Conservation (phyloP, 2,797 vertebrate species). For the Gastrophryne carolinensis region DNA sequence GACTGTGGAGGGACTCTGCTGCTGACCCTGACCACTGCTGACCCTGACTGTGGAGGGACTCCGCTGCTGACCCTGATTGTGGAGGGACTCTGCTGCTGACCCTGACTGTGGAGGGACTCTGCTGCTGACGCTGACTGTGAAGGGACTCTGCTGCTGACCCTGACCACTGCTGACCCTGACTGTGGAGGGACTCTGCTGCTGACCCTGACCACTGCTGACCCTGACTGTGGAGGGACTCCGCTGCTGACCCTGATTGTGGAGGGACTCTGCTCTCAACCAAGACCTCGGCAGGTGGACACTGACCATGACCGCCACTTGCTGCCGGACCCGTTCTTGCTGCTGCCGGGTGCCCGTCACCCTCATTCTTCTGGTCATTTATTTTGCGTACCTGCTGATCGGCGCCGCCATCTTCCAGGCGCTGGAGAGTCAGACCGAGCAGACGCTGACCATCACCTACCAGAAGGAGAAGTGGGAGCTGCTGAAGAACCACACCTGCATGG, state of each 20-base stretch:
- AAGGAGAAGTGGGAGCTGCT: slow-evolving; percentile 74
- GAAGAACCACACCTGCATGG: slow-evolving; percentile 79
- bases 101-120: too few relatives aligned
- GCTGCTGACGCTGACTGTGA: too few relatives aligned
- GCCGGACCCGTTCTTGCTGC: neutral
- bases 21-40: too few relatives aligned
- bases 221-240: neutral
- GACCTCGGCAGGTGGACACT: too few relatives aligned
- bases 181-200: neutral
- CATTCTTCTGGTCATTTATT: slow-evolving; percentile 68
- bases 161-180: neutral
- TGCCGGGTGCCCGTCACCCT: slow-evolving; percentile 32
- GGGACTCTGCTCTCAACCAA: too few relatives aligned
- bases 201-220: neutral
- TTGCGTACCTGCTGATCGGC: slow-evolving; percentile 75
- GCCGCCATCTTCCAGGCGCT: slow-evolving; percentile 79
- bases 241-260: neutral
- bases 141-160: too few relatives aligned
- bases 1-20: too few relatives aligned
- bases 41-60: too few relatives aligned
- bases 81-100: too few relatives aligned
- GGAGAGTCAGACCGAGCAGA: slow-evolving; percentile 74
- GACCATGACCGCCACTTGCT: neutral
- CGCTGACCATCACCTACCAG: slow-evolving; percentile 69
- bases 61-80: too few relatives aligned